Conservation (phyloP, 2,113 vertebrate species). For the Misgurnus mizolepis region DNA sequence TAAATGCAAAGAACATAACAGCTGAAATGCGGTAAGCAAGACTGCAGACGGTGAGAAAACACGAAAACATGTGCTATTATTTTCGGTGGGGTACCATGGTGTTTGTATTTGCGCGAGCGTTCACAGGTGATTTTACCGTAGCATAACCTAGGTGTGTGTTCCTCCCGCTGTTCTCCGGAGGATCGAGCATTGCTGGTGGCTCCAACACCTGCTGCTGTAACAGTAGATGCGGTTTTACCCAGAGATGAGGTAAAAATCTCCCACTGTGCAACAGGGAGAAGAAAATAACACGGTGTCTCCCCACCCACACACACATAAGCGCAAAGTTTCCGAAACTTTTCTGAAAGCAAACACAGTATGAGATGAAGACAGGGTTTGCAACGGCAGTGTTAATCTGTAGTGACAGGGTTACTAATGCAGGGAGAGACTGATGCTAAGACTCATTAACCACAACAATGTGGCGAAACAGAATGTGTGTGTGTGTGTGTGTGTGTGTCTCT, state of each 20-base stretch:
- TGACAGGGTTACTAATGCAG: slow-evolving; percentile 26
- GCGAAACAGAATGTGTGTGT: slow-evolving; percentile 14
- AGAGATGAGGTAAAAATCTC: slow-evolving; percentile 35
- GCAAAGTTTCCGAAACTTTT: neutral
- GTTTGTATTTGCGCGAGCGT: neutral
- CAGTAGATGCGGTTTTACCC: slow-evolving; percentile 21
- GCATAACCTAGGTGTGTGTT: slow-evolving; percentile 26
- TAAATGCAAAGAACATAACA: no score
- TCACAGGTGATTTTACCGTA: neutral
- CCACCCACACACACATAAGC: no score
- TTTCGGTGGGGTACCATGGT: neutral
- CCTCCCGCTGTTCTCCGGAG: slow-evolving; percentile 38
- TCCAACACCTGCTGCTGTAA: slow-evolving; percentile 43
- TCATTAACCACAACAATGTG: slow-evolving; percentile 31
- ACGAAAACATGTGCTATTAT: neutral
- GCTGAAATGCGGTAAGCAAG: no score
- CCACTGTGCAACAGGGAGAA: slow-evolving; percentile 22
- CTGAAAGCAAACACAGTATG: neutral
- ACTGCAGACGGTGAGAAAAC: neutral
- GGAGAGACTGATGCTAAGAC: slow-evolving; percentile 29
- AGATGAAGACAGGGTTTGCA: slow-evolving; percentile 3
- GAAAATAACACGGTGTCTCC: slow-evolving; percentile 15
- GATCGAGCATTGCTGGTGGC: slow-evolving; percentile 19
- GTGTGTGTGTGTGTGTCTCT: slow-evolving; percentile 17
- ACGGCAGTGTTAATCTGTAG: slow-evolving; percentile 15